Percentiles rank a stretch among this genome's conserved stretches.
phyloP scores from a whole-genome alignment of 53 echinoderm and acorn worm genomes.

The Echinarachnius parma region DNA sequence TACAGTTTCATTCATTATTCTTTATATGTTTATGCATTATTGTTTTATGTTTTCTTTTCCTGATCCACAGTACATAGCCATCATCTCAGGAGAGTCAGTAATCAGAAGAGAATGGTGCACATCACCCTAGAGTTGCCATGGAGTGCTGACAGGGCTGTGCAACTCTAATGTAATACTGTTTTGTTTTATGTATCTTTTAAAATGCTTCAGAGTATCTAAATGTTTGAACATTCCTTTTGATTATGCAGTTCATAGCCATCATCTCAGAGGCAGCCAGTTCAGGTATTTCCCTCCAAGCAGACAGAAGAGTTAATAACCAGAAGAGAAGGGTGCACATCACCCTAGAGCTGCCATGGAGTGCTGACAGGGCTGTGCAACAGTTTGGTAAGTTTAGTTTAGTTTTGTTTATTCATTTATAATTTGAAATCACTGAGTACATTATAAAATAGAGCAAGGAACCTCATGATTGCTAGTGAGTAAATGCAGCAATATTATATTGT shows the following conservation, averaged over 20 bases:
- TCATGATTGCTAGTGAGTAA: too few relatives aligned
- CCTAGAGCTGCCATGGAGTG: conserved; percentile 97
- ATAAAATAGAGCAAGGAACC: too few relatives aligned
- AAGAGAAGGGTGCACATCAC: conserved; percentile 94
- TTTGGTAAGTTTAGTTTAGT: conserved; percentile 77
- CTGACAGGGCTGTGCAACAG: conserved; percentile 93
- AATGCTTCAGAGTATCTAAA: too few relatives aligned
- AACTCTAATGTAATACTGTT: too few relatives aligned
- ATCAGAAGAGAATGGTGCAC: conserved; percentile 91
- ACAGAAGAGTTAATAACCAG: conserved; percentile 84
- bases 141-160: conserved; percentile 96
- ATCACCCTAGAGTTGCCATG: conserved; percentile 96
- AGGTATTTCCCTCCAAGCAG: conserved; percentile 96
- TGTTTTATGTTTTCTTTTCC: neutral
- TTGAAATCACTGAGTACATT: too few relatives aligned
- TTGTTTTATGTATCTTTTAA: too few relatives aligned
- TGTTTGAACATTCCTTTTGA: too few relatives aligned
- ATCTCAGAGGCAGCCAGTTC: conserved; percentile 99
- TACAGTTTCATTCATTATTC: too few relatives aligned
- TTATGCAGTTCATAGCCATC: conserved; percentile 83
- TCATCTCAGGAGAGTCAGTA: conserved; percentile 90
- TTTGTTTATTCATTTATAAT: too few relatives aligned
- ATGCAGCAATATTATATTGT: too few relatives aligned
- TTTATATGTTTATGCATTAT: too few relatives aligned
- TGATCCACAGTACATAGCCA: conserved; percentile 67